These are phyloP conservation scores for Littorina saxatilis DNA, from an alignment of 1,140 invertebrate genomes.

Conservation along the genomic window DNA sequence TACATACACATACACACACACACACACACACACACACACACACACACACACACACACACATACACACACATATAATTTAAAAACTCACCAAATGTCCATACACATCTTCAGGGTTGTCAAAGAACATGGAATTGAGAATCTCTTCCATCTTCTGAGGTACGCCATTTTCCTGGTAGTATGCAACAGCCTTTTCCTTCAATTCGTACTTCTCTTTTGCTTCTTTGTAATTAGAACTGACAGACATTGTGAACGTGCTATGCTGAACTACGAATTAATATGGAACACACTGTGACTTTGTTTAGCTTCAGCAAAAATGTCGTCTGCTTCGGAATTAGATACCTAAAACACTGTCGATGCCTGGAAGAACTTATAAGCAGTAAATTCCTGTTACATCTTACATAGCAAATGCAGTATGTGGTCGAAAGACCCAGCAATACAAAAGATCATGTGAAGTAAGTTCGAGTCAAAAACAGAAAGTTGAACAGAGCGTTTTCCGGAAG, in stretches of 20 bases:
- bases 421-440: no score
- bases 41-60: slow-evolving; percentile 1
- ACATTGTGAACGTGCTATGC: background rate
- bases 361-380: no score
- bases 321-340: no score
- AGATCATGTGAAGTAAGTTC: no score
- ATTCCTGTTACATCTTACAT: no score
- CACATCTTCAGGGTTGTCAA: slow-evolving; percentile 72
- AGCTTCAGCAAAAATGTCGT: no score
- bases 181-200: slow-evolving; percentile 69
- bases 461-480: slow-evolving; percentile 26
- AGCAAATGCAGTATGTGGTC: no score
- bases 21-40: slow-evolving; percentile 18
- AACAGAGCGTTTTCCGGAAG: background rate
- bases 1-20: background rate
- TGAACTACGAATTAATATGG: no score
- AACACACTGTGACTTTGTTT: no score
- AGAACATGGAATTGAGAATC: slow-evolving; percentile 74
- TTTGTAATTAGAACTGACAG: slow-evolving; percentile 34
- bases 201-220: slow-evolving; percentile 64
- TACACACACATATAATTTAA: background rate
- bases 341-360: no score
- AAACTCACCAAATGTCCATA: slow-evolving; percentile 73
- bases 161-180: slow-evolving; percentile 73
- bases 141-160: slow-evolving; percentile 74